Evolutionary conservation across 92 coral and sea anemone species (phyloP).

Genomic region (Phymanthus crucifer): DNA sequence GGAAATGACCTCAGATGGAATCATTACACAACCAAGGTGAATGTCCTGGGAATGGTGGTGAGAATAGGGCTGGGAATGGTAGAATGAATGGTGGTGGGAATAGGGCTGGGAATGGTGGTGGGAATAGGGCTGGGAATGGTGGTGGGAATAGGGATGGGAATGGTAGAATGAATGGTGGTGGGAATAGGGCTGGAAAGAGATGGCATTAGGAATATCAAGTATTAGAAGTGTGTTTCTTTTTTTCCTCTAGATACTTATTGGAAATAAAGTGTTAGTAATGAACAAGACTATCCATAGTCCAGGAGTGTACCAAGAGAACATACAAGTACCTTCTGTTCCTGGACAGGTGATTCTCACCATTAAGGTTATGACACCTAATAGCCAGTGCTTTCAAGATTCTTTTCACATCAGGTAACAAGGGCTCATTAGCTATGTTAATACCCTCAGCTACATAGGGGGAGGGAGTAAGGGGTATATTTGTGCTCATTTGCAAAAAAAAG

Average conservation of each 20-base stretch:
- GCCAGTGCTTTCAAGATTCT: constrained; percentile 58
- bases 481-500: too few species aligned
- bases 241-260: constrained; percentile 43
- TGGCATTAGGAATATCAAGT: too few species aligned
- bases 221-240: constrained; percentile 3
- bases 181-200: too few species aligned
- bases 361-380: constrained; percentile 45
- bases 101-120: too few species aligned
- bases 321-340: constrained; percentile 42
- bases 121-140: too few species aligned
- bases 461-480: too few species aligned
- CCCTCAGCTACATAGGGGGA: too few species aligned
- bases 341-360: constrained; percentile 45
- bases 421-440: neutral
- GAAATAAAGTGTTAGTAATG: constrained; percentile 33
- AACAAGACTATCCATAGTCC: constrained; percentile 55
- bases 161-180: too few species aligned
- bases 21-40: constrained; percentile 59
- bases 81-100: too few species aligned
- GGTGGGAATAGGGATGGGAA: too few species aligned
- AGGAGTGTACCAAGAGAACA: constrained; percentile 48
- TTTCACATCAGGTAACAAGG: constrained; percentile 48
- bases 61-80: too few species aligned
- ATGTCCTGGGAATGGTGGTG: neutral
- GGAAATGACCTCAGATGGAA: constrained; percentile 58